Conservation (phyloP, 2,113 vertebrate genomes). For the Mustela nigripes region DNA sequence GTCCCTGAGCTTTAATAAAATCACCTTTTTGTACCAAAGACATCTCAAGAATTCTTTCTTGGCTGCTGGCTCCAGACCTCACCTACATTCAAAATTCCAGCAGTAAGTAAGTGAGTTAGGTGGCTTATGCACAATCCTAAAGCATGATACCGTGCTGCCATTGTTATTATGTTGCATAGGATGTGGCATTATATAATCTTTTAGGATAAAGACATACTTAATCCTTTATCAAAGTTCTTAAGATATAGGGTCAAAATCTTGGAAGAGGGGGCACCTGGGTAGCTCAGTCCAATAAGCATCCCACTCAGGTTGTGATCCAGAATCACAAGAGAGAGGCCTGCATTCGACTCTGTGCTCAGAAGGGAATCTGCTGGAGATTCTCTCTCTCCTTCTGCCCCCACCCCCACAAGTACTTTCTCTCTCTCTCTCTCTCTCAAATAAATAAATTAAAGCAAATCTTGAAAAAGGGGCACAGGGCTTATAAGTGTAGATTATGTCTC, state of each 20-base stretch:
- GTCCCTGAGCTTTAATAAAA: background rate
- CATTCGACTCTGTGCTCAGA: background rate
- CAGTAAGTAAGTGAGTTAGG: background rate
- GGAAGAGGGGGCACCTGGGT: background rate
- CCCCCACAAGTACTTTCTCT: background rate
- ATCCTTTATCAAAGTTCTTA: constrained; percentile 17
- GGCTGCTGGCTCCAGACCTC: background rate
- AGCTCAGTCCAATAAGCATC: background rate
- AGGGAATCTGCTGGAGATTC: background rate
- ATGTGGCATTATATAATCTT: background rate
- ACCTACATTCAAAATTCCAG: background rate
- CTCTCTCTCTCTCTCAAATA: background rate
- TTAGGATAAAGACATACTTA: background rate
- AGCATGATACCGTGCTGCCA: background rate
- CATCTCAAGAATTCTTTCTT: background rate
- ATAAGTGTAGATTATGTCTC: background rate
- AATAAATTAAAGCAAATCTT: background rate
- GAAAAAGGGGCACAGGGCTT: background rate
- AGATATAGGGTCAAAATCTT: background rate
- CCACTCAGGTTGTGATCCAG: background rate
- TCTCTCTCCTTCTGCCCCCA: background rate
- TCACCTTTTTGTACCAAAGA: background rate
- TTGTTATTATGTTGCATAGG: background rate
- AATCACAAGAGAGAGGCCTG: background rate
- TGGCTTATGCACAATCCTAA: background rate